A percentile compares a stretch with the other conserved stretches of the same genome.
Conservation (phyloP, 2,113 vertebrate genomes). For the Pycnonotus jocosus region DNA sequence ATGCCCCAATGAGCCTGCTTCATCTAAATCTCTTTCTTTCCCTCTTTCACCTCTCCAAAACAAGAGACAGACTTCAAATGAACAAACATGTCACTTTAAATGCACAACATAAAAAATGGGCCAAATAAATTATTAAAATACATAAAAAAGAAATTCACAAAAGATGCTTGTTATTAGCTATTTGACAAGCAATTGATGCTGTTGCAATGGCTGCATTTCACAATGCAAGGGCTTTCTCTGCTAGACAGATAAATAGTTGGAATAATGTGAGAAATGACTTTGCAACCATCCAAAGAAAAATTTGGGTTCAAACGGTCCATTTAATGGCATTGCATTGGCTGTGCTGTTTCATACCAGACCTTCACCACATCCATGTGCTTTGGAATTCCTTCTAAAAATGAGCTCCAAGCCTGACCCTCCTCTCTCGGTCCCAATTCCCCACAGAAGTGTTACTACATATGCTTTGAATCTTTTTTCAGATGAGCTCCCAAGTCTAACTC, state of each 20-base stretch:
- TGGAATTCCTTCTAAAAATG: slow-evolving; percentile 45
- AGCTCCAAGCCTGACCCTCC: slow-evolving; percentile 36
- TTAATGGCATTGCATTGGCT: slow-evolving; percentile 14
- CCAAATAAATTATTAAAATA: slow-evolving; percentile 70
- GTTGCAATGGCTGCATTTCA: slow-evolving; percentile 12
- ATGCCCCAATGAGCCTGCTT: slow-evolving; percentile 17
- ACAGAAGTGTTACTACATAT: slow-evolving; percentile 51
- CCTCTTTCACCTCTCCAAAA: slow-evolving; percentile 43
- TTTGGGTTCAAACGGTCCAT: neutral
- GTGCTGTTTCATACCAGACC: slow-evolving; percentile 19
- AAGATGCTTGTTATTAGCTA: neutral
- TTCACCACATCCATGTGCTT: slow-evolving; percentile 30
- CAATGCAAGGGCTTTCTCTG: neutral
- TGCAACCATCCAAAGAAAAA: slow-evolving; percentile 16
- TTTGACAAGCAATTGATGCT: slow-evolving; percentile 26
- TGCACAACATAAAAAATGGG: neutral
- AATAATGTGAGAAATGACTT: slow-evolving; percentile 31
- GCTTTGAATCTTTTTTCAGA: slow-evolving; percentile 52
- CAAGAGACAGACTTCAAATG: slow-evolving; percentile 65
- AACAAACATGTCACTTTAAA: slow-evolving; percentile 67
- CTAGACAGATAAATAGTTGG: slow-evolving; percentile 25
- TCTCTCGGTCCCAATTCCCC: slow-evolving; percentile 6
- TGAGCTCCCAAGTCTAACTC: slow-evolving; percentile 47
- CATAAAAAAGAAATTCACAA: slow-evolving; percentile 32
- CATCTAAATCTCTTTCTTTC: slow-evolving; percentile 47